These are phyloP conservation scores for Gambusia yucatana DNA, from an alignment of 2,797 vertebrate genomes.

Conservation along the genomic window DNA sequence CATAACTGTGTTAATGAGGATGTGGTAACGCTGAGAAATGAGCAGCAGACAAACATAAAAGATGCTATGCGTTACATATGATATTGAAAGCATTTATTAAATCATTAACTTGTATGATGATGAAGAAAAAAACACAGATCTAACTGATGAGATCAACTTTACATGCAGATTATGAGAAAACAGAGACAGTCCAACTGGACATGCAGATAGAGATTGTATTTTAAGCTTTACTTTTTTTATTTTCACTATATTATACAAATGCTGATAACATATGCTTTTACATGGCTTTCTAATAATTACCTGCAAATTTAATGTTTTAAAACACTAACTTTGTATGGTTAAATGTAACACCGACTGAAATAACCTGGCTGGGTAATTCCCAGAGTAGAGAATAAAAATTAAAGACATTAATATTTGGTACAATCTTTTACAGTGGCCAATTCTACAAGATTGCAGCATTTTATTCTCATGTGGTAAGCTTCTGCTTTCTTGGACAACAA, in stretches of 20 bases:
- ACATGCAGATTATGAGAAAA: not conserved
- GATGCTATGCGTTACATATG: too few species aligned
- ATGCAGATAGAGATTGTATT: not conserved
- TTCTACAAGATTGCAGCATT: not conserved
- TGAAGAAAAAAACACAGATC: not conserved
- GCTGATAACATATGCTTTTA: not conserved
- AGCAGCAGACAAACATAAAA: not conserved
- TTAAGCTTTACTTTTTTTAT: not conserved
- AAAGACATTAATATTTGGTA: not conserved
- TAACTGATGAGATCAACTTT: not conserved
- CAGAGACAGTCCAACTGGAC: not conserved
- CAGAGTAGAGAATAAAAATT: not conserved
- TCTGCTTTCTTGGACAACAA: slow-evolving; percentile 10
- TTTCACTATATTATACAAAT: not conserved
- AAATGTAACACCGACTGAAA: not conserved
- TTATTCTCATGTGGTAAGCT: slow-evolving; percentile 3
- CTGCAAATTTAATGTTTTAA: not conserved
- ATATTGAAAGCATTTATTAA: not conserved
- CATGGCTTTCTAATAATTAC: not conserved
- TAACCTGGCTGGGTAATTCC: too few species aligned
- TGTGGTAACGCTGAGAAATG: not conserved
- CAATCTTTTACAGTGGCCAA: not conserved
- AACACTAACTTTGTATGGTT: not conserved
- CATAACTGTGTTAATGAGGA: too few species aligned
- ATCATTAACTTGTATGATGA: not conserved